phyloP scores from a whole-genome alignment of 1,140 invertebrate species.

The Heliconius hewitsoni region DNA sequence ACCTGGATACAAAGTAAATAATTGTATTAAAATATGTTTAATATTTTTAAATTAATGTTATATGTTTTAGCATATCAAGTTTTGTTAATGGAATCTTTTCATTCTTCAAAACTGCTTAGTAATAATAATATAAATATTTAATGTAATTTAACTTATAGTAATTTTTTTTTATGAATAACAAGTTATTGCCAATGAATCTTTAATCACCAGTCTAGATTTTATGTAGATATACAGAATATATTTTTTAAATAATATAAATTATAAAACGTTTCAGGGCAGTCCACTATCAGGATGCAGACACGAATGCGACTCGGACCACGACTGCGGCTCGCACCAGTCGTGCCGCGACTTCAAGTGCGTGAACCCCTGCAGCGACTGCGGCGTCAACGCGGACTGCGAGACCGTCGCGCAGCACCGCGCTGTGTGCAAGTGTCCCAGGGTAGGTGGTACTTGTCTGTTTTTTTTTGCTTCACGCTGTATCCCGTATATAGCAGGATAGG shows the following conservation, averaged over 20 bases:
- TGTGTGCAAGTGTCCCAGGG: conserved; percentile 90
- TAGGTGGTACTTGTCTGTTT: conserved; percentile 59
- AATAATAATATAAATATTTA: too few species aligned
- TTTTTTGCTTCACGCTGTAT: neutral
- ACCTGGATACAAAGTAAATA: conserved; percentile 83
- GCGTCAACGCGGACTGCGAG: conserved; percentile 89
- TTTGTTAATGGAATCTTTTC: too few species aligned
- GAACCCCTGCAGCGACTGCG: conserved; percentile 90
- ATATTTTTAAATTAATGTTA: too few species aligned
- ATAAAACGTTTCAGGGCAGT: conserved; percentile 81
- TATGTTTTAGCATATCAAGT: too few species aligned
- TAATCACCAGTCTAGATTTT: too few species aligned
- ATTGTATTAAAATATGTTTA: neutral
- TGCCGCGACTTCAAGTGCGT: conserved; percentile 90
- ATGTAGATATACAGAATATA: too few species aligned
- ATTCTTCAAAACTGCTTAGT: too few species aligned
- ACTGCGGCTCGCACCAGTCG: conserved; percentile 86
- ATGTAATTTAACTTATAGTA: too few species aligned
- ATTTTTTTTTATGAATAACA: too few species aligned
- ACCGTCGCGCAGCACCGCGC: conserved; percentile 88
- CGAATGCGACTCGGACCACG: conserved; percentile 89
- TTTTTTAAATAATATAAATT: too few species aligned
- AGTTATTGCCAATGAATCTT: too few species aligned
- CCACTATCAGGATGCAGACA: conserved; percentile 88
- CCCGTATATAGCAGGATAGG: neutral